Evolutionary conservation across 2,888 invertebrate genomes (phyloP).

Genomic region (Netelia virgata): DNA sequence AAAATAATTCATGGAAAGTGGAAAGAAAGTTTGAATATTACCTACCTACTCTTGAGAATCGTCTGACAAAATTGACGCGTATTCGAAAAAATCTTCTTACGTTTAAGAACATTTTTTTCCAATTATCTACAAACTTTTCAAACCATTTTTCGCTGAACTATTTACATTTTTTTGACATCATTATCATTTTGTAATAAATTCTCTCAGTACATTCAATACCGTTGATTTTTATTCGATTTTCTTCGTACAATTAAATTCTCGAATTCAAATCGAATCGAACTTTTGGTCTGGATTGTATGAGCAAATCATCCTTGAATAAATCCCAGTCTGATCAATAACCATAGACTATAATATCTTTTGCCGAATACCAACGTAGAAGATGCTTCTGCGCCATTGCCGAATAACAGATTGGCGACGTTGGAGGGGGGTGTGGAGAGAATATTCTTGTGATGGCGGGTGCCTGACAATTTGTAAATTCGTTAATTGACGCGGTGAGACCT

Average conservation of each 20-base stretch:
- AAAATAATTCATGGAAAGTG: too few species aligned
- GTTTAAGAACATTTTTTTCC: background rate
- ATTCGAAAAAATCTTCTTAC: background rate
- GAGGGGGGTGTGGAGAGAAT: background rate
- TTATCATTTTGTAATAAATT: too few species aligned
- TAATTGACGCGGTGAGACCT: constrained; percentile 43
- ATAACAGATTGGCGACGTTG: background rate
- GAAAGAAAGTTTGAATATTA: too few species aligned
- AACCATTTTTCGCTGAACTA: background rate
- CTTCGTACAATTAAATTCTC: too few species aligned
- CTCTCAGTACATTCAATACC: too few species aligned
- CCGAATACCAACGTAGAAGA: background rate
- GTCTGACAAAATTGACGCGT: too few species aligned
- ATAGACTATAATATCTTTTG: background rate
- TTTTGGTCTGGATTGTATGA: too few species aligned
- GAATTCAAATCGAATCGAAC: too few species aligned
- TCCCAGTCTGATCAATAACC: constrained; percentile 14
- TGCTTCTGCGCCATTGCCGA: background rate
- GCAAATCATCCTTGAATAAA: constrained; percentile 1
- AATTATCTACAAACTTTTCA: background rate
- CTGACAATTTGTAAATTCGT: constrained; percentile 43
- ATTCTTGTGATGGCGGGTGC: constrained; percentile 10
- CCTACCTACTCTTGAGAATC: too few species aligned
- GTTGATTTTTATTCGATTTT: too few species aligned
- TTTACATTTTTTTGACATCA: too few species aligned